phyloP scores from a whole-genome alignment of 2,888 invertebrate genomes.

The Myathropa florea region DNA sequence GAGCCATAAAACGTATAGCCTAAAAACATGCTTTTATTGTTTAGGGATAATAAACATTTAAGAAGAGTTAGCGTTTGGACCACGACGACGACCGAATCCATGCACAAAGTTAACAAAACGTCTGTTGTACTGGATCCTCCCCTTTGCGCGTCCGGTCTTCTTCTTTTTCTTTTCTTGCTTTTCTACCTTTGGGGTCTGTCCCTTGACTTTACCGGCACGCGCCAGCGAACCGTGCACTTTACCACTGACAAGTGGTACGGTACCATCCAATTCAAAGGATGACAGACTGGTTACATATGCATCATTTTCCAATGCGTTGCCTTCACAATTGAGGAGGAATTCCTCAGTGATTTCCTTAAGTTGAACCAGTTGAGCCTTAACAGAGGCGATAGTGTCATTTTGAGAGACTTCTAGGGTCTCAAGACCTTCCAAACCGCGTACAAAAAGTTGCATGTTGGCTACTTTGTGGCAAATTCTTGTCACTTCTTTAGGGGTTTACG shows the following conservation, averaged over 20 bases:
- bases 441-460: constrained; percentile 80
- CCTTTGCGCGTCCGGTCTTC: too few relatives aligned
- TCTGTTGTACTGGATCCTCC: constrained; percentile 99
- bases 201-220: constrained; percentile 99
- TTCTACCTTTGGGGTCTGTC: constrained; percentile 99
- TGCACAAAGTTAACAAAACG: constrained; percentile 98
- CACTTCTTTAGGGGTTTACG: constrained; percentile 77
- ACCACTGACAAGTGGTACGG: constrained; percentile 94
- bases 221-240: constrained; percentile 99
- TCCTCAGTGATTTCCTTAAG: constrained; percentile 81
- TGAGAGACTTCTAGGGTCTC: constrained; percentile 79
- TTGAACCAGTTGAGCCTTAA: constrained; percentile 79
- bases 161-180: constrained; percentile 99
- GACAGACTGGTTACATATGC: constrained; percentile 85
- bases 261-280: constrained; percentile 88
- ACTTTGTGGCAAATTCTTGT: constrained; percentile 74
- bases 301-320: constrained; percentile 83
- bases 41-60: constrained; percentile 75
- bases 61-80: constrained; percentile 95
- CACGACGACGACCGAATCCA: constrained; percentile 96
- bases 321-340: constrained; percentile 87
- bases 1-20: too few relatives aligned
- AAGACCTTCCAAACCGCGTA: constrained; percentile 79
- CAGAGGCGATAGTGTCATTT: constrained; percentile 78
- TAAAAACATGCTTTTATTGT: too few relatives aligned